These are phyloP conservation scores for Pachliopta kotzebuea DNA, from an alignment of 2,888 invertebrate genomes.

Conservation along the genomic window DNA sequence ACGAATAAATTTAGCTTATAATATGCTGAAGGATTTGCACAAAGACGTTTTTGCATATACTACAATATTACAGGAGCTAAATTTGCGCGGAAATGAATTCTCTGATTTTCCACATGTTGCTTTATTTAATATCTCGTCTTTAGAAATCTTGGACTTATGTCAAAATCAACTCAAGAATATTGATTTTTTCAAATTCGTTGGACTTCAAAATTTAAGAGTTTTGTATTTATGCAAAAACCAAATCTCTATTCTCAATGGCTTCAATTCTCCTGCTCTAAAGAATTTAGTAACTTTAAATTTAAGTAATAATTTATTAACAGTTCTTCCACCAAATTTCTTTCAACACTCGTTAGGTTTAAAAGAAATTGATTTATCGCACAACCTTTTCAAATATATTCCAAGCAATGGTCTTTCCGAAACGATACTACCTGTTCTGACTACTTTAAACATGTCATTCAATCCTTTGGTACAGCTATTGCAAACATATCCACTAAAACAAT, in stretches of 20 bases:
- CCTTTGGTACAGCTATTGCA: slow-evolving; percentile 88
- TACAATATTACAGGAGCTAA: slow-evolving; percentile 88
- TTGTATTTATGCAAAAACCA: slow-evolving; percentile 87
- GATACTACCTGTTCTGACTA: slow-evolving; percentile 85
- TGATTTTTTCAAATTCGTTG: slow-evolving; percentile 88
- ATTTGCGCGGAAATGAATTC: slow-evolving; percentile 86
- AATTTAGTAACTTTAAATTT: slow-evolving; percentile 87
- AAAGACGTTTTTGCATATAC: slow-evolving; percentile 87
- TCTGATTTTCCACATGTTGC: slow-evolving; percentile 89
- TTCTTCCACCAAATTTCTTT: slow-evolving; percentile 90
- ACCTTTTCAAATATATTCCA: slow-evolving; percentile 90
- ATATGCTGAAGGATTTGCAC: slow-evolving; percentile 84
- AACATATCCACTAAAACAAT: slow-evolving; percentile 84
- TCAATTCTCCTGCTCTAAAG: slow-evolving; percentile 87
- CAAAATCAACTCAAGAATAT: slow-evolving; percentile 84
- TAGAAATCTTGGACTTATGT: slow-evolving; percentile 86
- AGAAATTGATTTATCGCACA: slow-evolving; percentile 88
- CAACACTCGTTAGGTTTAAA: slow-evolving; percentile 85
- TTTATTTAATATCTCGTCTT: slow-evolving; percentile 86
- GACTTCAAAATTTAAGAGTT: slow-evolving; percentile 86
- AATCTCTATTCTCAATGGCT: slow-evolving; percentile 87
- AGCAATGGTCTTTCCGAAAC: slow-evolving; percentile 87
- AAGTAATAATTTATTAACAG: slow-evolving; percentile 86
- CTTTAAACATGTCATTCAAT: slow-evolving; percentile 91
- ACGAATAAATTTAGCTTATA: slow-evolving; percentile 86